A percentile compares a stretch with the other conserved stretches of the same genome.
phyloP scores from a whole-genome alignment of 2,888 invertebrate species.

The Epicampocera succincta region DNA sequence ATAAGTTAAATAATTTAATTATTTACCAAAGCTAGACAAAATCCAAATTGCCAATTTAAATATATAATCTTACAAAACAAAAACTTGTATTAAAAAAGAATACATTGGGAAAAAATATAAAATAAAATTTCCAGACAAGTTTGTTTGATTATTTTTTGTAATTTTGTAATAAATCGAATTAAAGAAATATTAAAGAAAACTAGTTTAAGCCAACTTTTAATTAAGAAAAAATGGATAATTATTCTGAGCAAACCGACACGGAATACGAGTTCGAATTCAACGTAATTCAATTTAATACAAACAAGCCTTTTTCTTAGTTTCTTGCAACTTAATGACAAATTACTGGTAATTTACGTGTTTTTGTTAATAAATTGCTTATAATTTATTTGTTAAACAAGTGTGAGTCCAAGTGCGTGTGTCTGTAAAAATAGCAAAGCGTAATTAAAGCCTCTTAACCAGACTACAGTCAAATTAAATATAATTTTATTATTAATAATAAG shows the following conservation, averaged over 20 bases:
- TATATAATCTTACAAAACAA: background rate
- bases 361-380: constrained; percentile 61
- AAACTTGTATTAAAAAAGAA: constrained; percentile 29
- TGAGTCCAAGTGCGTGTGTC: constrained; percentile 23
- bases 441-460: constrained; percentile 56
- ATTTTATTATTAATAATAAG: constrained; percentile 56
- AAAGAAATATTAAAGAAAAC: constrained; percentile 55
- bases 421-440: constrained; percentile 25
- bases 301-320: constrained; percentile 3
- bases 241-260: constrained; percentile 46
- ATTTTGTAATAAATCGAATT: constrained; percentile 64
- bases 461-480: constrained; percentile 51
- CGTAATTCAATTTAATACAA: constrained; percentile 15
- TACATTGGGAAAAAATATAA: constrained; percentile 23
- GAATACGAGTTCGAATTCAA: constrained; percentile 37
- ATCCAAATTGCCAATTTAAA: constrained; percentile 12
- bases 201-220: constrained; percentile 56
- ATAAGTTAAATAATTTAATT: too few relatives aligned
- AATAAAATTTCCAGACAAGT: constrained; percentile 53
- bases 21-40: too few relatives aligned
- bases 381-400: constrained; percentile 29
- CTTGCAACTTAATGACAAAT: constrained; percentile 63
- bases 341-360: constrained; percentile 62
- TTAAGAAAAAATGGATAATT: constrained; percentile 47
- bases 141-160: constrained; percentile 46